Conservation (phyloP, 2,888 invertebrate genomes). For the Andrena flavipes region DNA sequence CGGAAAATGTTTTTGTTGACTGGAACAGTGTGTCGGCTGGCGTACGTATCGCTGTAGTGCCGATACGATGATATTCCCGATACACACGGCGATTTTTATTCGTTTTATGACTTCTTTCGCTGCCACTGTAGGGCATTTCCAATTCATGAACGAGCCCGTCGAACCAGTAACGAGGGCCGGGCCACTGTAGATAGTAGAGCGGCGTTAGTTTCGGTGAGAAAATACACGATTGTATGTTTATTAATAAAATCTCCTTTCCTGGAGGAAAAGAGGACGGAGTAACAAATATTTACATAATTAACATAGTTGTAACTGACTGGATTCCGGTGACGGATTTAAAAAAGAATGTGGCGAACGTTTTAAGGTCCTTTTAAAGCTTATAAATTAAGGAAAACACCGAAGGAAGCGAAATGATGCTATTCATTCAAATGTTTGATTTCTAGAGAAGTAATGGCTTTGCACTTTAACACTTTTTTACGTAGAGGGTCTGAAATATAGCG, state of each 20-base stretch:
- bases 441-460: too few relatives aligned
- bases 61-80: conserved; percentile 72
- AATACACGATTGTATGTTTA: neutral
- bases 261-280: neutral
- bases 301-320: neutral
- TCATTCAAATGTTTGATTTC: too few relatives aligned
- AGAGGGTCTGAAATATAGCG: too few relatives aligned
- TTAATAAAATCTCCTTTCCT: neutral
- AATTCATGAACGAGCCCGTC: conserved; percentile 82
- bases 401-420: too few relatives aligned
- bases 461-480: too few relatives aligned
- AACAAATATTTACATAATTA: neutral
- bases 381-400: too few relatives aligned
- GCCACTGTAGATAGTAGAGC: conserved; percentile 50
- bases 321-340: too few relatives aligned
- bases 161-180: conserved; percentile 68
- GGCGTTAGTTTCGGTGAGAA: conserved; percentile 15
- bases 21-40: conserved; percentile 10
- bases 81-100: conserved; percentile 76
- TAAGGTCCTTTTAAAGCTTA: too few relatives aligned
- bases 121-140: conserved; percentile 80
- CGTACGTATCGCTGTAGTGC: conserved; percentile 39
- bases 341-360: too few relatives aligned
- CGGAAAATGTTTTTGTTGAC: conserved; percentile 32
- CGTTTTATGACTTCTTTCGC: conserved; percentile 79